Evolutionary conservation across 2,113 vertebrate genomes (phyloP).

Genomic region (Colinus virginianus): DNA sequence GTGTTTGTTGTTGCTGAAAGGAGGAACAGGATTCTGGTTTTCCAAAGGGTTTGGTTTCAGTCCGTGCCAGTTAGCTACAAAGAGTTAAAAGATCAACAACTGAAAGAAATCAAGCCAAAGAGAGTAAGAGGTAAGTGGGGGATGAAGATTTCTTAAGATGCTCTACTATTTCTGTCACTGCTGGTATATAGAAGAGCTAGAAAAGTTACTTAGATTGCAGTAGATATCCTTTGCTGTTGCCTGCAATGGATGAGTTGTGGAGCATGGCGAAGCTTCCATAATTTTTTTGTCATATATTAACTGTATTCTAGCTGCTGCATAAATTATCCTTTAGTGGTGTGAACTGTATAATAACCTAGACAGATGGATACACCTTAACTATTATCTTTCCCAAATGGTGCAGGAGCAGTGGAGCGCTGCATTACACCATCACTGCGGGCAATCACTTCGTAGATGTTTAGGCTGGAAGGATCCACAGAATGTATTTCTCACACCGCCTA

Average conservation of each 20-base stretch:
- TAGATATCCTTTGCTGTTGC: not conserved
- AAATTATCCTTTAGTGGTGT: constrained; percentile 21
- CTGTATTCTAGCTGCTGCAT: constrained; percentile 17
- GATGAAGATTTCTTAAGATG: not conserved
- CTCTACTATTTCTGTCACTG: not conserved
- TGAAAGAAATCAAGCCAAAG: not conserved
- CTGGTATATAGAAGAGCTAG: not conserved
- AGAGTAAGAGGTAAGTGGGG: not conserved
- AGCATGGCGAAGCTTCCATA: not conserved
- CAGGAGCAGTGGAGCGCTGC: constrained; percentile 5
- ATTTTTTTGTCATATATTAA: not conserved
- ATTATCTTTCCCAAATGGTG: constrained; percentile 36
- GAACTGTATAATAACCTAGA: not conserved
- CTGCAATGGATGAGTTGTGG: rapidly evolving
- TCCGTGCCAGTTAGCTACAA: not conserved
- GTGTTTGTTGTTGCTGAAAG: not conserved
- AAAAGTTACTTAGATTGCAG: not conserved
- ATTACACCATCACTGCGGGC: not conserved
- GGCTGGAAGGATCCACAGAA: not conserved
- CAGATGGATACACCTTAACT: constrained; percentile 51
- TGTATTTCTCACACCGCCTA: not conserved
- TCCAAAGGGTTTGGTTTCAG: not conserved
- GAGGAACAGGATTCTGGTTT: not conserved
- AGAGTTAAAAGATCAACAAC: not conserved
- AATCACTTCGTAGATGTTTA: not conserved